Base-by-base conservation (phyloP, 2,797 vertebrate genomes). In the Anableps anableps region DNA sequence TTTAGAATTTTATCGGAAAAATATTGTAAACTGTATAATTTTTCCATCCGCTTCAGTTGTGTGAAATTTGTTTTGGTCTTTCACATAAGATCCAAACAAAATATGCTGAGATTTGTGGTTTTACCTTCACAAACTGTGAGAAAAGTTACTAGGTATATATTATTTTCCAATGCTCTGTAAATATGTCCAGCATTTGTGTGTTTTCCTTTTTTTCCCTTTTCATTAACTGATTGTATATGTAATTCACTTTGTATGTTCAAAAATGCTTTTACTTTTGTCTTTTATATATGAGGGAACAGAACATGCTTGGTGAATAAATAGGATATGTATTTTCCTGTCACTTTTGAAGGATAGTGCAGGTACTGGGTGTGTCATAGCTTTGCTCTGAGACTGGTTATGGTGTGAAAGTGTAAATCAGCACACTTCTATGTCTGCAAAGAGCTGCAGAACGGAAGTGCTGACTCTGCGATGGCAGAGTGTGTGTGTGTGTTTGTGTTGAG, bases 361-460 rank as follows among this genome's bases (percentile, higher is more conserved):
- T 60, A 3, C 19, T 41, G 34, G 5, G 34, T 96, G 96, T 97
- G 95, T 96, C 96, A 94, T 91, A 94, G 93, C 91, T 95, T 95
- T 94, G 91, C 94, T 95, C 5, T 94, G 93, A 96, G 97, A 82
- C 74, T 83, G 74, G 75, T 74, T 85, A 51, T 3, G 31, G 73
- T 47, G 41, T 83, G 23, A 81, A 91, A 88, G 86, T 90, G 83
- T 81, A 89, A 90, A 90, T 88, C 82, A 53, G 87, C 38, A 48
- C 75, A 76, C 64, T 81, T 73, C 78, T 86, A 81, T 86, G 88
- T 86, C 88, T 92, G 92, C 91, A 89, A 88, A 90, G 86, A 85
- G 84, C 88, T 92, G 91, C 88, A 73, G 87, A 85, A 81, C 50
- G 60, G 79, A 91, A 93, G 75, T 74, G 93, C 91, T 93, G 92